phyloP scores from a whole-genome alignment of 2,113 vertebrate species.

The Oncorhynchus mykiss region DNA sequence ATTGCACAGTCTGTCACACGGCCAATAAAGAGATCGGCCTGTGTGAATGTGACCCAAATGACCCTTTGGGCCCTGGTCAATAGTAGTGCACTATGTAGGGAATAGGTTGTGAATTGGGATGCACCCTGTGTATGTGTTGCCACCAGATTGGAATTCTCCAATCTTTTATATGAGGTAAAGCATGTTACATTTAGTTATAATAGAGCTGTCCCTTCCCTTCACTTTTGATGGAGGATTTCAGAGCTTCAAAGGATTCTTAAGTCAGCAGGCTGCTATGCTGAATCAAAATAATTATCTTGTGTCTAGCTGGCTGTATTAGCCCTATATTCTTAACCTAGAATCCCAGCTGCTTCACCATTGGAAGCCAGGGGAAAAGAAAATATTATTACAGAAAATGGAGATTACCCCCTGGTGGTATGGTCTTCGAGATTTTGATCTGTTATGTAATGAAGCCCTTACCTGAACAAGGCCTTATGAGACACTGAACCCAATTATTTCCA shows the following conservation, averaged over 20 bases:
- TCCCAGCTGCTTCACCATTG: neutral
- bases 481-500: no score
- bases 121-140: neutral
- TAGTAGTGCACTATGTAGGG: no score
- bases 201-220: conserved; percentile 42
- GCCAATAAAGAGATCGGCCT: conserved; percentile 19
- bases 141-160: conserved; percentile 30
- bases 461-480: no score
- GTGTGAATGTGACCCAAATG: neutral
- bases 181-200: conserved; percentile 60
- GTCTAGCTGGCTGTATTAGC: conserved; percentile 9
- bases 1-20: conserved; percentile 27
- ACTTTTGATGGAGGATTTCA: conserved; percentile 33
- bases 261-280: conserved; percentile 37
- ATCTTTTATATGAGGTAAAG: conserved; percentile 42
- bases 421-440: no score
- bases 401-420: no score
- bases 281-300: neutral
- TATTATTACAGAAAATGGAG: neutral
- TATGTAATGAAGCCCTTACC: no score
- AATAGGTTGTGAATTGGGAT: no score
- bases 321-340: conserved; percentile 21
- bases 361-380: no score
- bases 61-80: no score
- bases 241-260: conserved; percentile 46